Evolutionary conservation across 2,888 invertebrate species (phyloP).

Genomic region (Lapara coniferarum): DNA sequence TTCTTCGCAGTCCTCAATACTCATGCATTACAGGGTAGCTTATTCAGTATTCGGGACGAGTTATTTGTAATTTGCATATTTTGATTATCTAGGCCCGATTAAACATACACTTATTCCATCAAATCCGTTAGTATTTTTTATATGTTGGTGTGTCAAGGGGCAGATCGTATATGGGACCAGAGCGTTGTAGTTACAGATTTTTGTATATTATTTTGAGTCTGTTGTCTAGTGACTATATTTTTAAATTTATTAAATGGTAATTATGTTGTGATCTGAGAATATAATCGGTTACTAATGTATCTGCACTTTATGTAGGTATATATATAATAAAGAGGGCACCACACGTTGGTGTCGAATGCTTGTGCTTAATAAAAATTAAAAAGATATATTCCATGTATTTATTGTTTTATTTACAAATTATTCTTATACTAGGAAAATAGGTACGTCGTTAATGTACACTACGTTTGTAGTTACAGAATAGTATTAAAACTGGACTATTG

Average conservation of each 20-base stretch:
- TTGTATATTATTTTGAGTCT: constrained; percentile 53
- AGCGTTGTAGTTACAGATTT: constrained; percentile 53
- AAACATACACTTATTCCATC: background rate
- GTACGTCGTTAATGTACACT: background rate
- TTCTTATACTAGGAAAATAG: constrained; percentile 15
- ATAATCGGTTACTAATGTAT: constrained; percentile 67
- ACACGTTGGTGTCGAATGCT: constrained; percentile 61
- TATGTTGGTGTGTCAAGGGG: constrained; percentile 54
- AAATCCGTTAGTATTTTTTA: constrained; percentile 37
- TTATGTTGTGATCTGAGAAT: constrained; percentile 69
- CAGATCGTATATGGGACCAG: constrained; percentile 66
- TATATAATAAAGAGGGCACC: constrained; percentile 33
- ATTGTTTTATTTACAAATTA: constrained; percentile 40
- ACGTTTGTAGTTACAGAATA: background rate
- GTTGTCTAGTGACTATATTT: constrained; percentile 42
- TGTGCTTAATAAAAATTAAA: constrained; percentile 72
- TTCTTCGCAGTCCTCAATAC: no score
- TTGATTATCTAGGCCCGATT: background rate
- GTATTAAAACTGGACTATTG: no score
- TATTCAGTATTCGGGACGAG: no score
- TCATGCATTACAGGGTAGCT: no score
- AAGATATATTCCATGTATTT: constrained; percentile 43
- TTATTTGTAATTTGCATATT: background rate
- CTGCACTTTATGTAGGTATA: constrained; percentile 56
- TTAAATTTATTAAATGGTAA: constrained; percentile 51